Conservation (phyloP, 92 coral and sea anemone species). For the Epizoanthus fatuus region DNA sequence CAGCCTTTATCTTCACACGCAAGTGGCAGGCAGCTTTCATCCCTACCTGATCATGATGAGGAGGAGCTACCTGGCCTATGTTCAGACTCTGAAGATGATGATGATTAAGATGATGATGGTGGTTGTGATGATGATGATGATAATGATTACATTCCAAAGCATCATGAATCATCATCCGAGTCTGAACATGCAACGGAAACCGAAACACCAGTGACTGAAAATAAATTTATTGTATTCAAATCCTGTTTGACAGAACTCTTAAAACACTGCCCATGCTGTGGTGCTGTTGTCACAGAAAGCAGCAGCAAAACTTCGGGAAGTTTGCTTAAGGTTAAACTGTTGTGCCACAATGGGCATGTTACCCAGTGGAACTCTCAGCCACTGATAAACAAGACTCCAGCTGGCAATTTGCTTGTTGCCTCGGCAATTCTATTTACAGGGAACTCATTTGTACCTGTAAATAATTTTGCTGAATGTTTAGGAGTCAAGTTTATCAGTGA, state of each 20-base stretch:
- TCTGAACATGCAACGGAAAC: conserved; percentile 23
- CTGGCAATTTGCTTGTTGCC: conserved; percentile 44
- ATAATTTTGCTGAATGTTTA: conserved; percentile 46
- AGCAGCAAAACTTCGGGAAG: conserved; percentile 28
- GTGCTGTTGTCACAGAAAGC: conserved; percentile 26
- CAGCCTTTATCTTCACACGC: not conserved
- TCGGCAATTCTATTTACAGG: conserved; percentile 54
- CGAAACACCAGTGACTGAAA: conserved; percentile 29
- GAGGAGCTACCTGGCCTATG: conserved; percentile 10
- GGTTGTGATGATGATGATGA: conserved; percentile 6
- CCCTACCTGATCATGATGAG: conserved; percentile 6
- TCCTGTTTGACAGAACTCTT: conserved; percentile 28
- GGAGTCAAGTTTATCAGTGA: conserved; percentile 30
- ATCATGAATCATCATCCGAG: conserved; percentile 2
- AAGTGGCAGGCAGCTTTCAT: not conserved
- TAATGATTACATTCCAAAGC: not conserved
- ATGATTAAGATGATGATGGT: not conserved
- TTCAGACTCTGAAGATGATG: conserved; percentile 2
- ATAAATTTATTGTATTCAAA: conserved; percentile 34
- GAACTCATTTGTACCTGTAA: conserved; percentile 32
- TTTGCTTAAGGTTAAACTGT: conserved; percentile 5
- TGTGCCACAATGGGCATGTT: conserved; percentile 37
- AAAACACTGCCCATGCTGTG: conserved; percentile 45
- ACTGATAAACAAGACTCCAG: conserved; percentile 33
- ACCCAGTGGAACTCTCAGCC: conserved; percentile 55